Conservation (phyloP, 2,113 vertebrate species). For the Ranitomeya variabilis region DNA sequence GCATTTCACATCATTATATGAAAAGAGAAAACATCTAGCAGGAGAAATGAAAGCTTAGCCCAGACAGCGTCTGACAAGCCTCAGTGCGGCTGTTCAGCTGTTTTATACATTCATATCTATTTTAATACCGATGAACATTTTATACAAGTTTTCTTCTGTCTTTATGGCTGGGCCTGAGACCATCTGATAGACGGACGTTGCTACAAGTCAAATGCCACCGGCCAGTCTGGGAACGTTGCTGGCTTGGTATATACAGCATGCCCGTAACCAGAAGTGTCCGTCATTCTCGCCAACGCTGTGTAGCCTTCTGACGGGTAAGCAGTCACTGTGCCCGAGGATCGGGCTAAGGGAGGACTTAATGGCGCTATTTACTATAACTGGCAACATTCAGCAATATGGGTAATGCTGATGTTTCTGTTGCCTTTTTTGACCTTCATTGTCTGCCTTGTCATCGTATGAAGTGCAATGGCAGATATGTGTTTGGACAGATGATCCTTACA, state of each 20-base stretch:
- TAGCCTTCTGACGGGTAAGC: not conserved
- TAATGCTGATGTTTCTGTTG: not conserved
- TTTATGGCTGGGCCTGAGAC: not conserved
- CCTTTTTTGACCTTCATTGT: not conserved
- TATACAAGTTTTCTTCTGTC: slow-evolving; percentile 5
- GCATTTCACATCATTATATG: not conserved
- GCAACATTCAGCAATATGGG: not conserved
- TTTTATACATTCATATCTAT: not conserved
- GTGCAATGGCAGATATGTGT: not conserved
- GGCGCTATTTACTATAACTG: not conserved
- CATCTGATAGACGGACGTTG: not conserved
- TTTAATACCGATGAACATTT: not conserved
- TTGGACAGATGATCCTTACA: not conserved
- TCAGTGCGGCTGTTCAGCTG: not conserved
- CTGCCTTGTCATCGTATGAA: not conserved
- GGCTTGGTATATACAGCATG: not conserved
- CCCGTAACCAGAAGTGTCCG: not conserved
- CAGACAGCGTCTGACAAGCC: slow-evolving; percentile 24
- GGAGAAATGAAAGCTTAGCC: not conserved
- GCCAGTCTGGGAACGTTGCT: not conserved
- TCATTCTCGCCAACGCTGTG: not conserved
- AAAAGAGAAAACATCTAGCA: not conserved
- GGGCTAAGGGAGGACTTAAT: not conserved
- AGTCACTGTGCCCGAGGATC: not conserved
- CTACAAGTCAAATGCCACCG: slow-evolving; percentile 3